Conservation (phyloP, 2,888 invertebrate species). For the Quadriops clusia region DNA sequence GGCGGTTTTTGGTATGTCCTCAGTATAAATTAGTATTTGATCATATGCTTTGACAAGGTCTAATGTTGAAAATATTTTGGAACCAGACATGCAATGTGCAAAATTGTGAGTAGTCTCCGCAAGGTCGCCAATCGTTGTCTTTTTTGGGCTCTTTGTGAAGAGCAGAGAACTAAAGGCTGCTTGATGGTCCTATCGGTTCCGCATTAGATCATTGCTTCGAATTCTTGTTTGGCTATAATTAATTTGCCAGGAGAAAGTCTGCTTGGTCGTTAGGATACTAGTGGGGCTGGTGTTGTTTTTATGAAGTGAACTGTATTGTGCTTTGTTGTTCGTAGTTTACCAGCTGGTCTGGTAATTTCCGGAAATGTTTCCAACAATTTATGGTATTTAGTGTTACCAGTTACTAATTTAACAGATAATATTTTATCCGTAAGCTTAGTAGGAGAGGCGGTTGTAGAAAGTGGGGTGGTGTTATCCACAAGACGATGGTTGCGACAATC, state of each 20-base stretch:
- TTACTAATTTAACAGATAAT: too few relatives aligned
- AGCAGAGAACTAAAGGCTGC: slow-evolving; percentile 24
- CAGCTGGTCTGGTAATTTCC: too few relatives aligned
- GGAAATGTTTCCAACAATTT: too few relatives aligned
- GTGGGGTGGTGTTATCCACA: too few relatives aligned
- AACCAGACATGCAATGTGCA: slow-evolving; percentile 20
- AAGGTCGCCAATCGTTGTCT: slow-evolving; percentile 24
- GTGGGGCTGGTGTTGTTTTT: too few relatives aligned
- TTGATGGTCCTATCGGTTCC: slow-evolving; percentile 17
- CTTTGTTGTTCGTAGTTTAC: too few relatives aligned
- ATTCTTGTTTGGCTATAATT: slow-evolving; percentile 10
- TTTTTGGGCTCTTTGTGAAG: slow-evolving; percentile 27
- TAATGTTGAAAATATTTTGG: slow-evolving; percentile 22
- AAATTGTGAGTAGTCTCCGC: slow-evolving; percentile 30
- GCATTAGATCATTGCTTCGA: slow-evolving; percentile 15
- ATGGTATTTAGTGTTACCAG: too few relatives aligned
- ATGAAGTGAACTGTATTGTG: too few relatives aligned
- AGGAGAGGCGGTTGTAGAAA: too few relatives aligned
- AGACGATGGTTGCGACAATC: too few relatives aligned
- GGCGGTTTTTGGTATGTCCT: slow-evolving; percentile 24
- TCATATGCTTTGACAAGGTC: slow-evolving; percentile 29
- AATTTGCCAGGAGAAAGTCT: slow-evolving; percentile 13
- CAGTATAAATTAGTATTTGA: slow-evolving; percentile 26
- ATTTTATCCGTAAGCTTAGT: too few relatives aligned
- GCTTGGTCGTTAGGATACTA: too few relatives aligned